Base-by-base conservation (phyloP, 2,888 invertebrate species). In the Cataglyphis albicans region DNA sequence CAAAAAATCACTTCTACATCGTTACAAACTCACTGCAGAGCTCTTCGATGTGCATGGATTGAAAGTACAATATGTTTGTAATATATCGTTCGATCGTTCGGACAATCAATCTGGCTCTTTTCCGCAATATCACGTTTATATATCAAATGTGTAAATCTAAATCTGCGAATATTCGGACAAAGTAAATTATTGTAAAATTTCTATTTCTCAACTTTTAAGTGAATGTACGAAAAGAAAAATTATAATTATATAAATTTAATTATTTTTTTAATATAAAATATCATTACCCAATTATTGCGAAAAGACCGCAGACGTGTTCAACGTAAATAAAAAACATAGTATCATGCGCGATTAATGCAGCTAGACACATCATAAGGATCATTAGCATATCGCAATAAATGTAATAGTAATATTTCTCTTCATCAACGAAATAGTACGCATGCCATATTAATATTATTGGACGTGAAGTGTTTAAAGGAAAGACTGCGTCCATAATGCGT, bases 11-110 rank as follows among this genome's bases (percentile, higher is more conserved):
- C 1, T 21, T 5, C 35, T 12, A 25, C 12, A 52, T 59, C 18
- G 10, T 68, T 32, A 25, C 12, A 59, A 21, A 84, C 82, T 70
- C 29, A 82, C 84, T 72, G 44, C n/a, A 82, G 25, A 38, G 72
- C 48, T 10, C 61, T 64, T 10, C 64, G 55, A 21, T 81, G 81
- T 12, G 18, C 74, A 15, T 25, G n/a, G n/a, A 81, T 29, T 12
- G 65, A 48, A 55, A 44, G 32, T 1, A 32, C 48, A 15, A 74
- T 3, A 6, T 21, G 44, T 41, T 48, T 35, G 21, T 64, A 21
- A 32, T 74, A 74, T 9, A 32, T 25, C 25, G 25, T 25, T 25
- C 25, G 4, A 1, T 44, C n/a, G 15, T 44, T 6, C 6, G 44
- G 10, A 44, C 12, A 57, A 21, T 48, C n/a, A 21, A 64, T 63